A percentile compares a stretch with the other conserved stretches of the same genome.
phyloP scores from a whole-genome alignment of 2,113 vertebrate genomes.

The Brachypodius melanocephalos region DNA sequence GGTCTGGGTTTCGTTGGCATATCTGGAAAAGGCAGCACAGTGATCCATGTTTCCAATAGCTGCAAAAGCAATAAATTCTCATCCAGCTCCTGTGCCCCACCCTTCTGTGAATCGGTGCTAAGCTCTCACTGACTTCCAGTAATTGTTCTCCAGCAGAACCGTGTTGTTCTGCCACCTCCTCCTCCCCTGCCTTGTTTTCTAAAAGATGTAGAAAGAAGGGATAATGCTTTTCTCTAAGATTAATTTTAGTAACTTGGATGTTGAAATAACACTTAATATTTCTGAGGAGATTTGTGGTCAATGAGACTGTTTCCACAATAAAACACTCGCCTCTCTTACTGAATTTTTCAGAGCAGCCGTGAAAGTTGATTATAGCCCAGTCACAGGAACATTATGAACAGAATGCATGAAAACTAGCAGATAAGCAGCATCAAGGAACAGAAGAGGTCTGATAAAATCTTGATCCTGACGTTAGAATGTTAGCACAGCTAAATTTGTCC shows the following conservation, averaged over 20 bases:
- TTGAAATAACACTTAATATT: not conserved
- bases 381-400: not conserved
- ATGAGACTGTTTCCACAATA: not conserved
- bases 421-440: not conserved
- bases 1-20: not conserved
- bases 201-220: not conserved
- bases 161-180: not conserved
- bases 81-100: not conserved
- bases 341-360: not conserved
- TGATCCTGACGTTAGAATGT: not conserved
- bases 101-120: not conserved
- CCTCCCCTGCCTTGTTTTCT: not conserved
- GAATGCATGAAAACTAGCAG: not conserved
- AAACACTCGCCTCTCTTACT: not conserved
- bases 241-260: not conserved
- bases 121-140: conserved; percentile 9
- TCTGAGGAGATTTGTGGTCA: not conserved
- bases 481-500: not conserved
- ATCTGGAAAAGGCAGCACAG: not conserved
- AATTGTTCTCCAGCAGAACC: conserved; percentile 24
- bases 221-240: not conserved
- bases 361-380: not conserved
- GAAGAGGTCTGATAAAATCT: not conserved
- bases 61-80: conserved; percentile 30
- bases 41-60: not conserved